Base-by-base conservation (phyloP, 2,797 vertebrate genomes). In the Neosilurus mollespiculum region DNA sequence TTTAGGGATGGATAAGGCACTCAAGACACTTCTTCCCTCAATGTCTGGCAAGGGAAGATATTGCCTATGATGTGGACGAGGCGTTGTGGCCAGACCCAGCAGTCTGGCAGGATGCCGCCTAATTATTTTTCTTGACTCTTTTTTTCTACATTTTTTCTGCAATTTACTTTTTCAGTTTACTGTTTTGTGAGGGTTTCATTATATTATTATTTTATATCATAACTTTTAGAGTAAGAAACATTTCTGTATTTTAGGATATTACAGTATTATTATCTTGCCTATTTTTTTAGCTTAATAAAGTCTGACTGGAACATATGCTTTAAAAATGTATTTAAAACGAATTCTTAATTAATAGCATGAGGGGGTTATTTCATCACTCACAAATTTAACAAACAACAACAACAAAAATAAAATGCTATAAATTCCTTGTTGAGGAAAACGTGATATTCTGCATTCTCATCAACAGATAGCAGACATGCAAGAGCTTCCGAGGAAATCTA, bases 361-460 rank as follows among this genome's bases (percentile, higher is more conserved):
- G 43, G 4, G 8, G 43, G 4, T 43, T 43, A 43, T 43, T 43
- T 43, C 3, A 0, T 43, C 43, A 43, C 11, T 4, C 2, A n/a
- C 37, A 49, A 49, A 34, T n/a, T n/a, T 5, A n/a, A 49, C 20
- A 6, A 43, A 37, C 66, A 65, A 5, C 20, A 2, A 14, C 7
- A 9, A 34, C 2, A 9, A 8, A 34, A 43, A 1, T 22, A 14
- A 22, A 69, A 69, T 2, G 1, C 67, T 70, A 71, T 20, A 71
- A 71, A 71, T 71, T 71, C 69, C 69, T 71, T 20, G 20, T 71
- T n/a, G 1, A 51, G 43, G 43, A 20, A 71, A 71, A 51, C 43
- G 6, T 51, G 22, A 24, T n/a, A 14, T 71, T 71, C 22, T 71
- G 14, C 69, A 51, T 71, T 51, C 69, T 51, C 5, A 51, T 71